These are phyloP conservation scores for Megalurothrips usitatus DNA, from an alignment of 2,888 invertebrate species.

Conservation along the genomic window DNA sequence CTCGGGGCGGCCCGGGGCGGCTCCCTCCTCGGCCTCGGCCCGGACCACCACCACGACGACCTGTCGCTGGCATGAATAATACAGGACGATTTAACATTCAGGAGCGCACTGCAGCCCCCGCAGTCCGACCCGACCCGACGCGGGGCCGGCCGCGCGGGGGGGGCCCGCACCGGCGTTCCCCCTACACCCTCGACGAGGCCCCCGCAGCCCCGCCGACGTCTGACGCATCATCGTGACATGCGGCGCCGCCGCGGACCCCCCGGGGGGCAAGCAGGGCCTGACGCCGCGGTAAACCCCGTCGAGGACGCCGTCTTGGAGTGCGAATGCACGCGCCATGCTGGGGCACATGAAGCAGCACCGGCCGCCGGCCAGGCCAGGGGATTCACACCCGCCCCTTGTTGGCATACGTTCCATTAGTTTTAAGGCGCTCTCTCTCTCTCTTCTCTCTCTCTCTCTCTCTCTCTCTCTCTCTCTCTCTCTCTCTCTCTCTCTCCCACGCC, in stretches of 20 bases:
- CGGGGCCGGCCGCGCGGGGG: neutral
- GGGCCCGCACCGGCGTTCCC: neutral
- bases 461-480: neutral
- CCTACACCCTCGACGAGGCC: neutral
- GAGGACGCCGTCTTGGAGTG: no score
- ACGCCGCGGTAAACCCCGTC: neutral
- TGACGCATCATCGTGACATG: conserved; percentile 6
- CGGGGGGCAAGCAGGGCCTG: neutral
- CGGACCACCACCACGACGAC: neutral
- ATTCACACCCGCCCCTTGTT: neutral
- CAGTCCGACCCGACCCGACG: neutral
- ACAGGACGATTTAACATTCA: conserved; percentile 21
- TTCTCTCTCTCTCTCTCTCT: neutral
- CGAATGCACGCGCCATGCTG: neutral
- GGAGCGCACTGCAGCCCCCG: conserved; percentile 11
- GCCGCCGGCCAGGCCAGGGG: neutral
- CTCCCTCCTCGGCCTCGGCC: neutral
- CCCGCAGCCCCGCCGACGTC: neutral
- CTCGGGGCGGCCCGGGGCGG: neutral
- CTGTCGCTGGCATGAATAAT: conserved; percentile 22
- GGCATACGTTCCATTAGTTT: neutral
- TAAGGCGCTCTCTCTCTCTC: neutral
- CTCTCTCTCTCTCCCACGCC: no score
- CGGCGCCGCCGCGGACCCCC: neutral
- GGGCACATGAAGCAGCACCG: neutral